Base-by-base conservation (phyloP, 2,888 invertebrate genomes). In the Pardosa pseudoannulata region DNA sequence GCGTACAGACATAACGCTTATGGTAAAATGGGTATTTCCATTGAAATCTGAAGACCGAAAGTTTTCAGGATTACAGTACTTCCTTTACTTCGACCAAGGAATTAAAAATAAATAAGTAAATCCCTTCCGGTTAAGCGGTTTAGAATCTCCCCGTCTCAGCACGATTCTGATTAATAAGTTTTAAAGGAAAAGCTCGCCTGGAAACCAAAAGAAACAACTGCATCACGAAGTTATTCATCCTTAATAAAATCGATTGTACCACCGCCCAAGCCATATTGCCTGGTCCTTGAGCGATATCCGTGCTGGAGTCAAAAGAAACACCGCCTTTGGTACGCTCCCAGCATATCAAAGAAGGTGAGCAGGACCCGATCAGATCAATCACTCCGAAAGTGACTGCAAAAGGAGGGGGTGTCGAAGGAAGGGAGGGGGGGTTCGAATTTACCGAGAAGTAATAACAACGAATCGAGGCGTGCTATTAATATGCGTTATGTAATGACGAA, bases 391-490 rank as follows among this genome's bases (percentile, higher is more conserved):
- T 46, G 9, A 46, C 13, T 46, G 46, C 9, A 16, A 46, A 36
- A 36, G 36, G 36, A 7, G 36, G 36, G 36, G 46, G n/a, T 9
- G 46, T 6, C 7, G 16, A 16, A 16, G 46, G 46, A 2, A 16
- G 46, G 46, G 46, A 16, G 46, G 46, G 13, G 36, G n/a, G 2
- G 46, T 46, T 46, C 46, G 46, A 16, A 46, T 16, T 46, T 46
- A 46, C 9, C n/a, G 46, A 46, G 46, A 46, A 46, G 46, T 16
- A 16, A 16, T 46, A 46, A 46, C 46, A 46, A 46, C 46, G 46
- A 46, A 46, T 46, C n/a, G 46, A 46, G n/a, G 46, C 75, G 62
- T 68, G 64, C 71, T 83, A 76, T 83, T 83, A 83, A 83, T 83
- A 76, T 72, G 78, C 76, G 50, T 76, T 76, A 67, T 76, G 72